These are phyloP conservation scores for Meteorus sp. DNA, from an alignment of 1,140 invertebrate genomes.

Conservation along the genomic window DNA sequence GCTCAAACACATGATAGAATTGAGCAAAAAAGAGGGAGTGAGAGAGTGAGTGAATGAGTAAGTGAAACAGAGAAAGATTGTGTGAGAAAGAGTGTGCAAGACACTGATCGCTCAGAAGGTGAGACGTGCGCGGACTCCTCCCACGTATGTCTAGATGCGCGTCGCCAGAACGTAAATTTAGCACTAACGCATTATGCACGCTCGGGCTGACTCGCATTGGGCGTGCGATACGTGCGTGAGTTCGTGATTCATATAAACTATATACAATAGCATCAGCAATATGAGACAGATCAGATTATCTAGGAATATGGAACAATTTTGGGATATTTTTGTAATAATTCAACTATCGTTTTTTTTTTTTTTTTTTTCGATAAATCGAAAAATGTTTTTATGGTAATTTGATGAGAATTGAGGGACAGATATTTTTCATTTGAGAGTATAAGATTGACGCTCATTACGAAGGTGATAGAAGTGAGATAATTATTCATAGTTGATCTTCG, in stretches of 20 bases:
- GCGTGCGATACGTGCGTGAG: conserved; percentile 35
- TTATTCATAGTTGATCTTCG: no score
- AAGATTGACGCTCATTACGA: no score
- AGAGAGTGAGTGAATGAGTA: no score
- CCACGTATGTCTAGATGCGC: conserved; percentile 47
- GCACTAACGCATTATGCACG: conserved; percentile 54
- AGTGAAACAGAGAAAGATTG: no score
- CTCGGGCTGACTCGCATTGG: conserved; percentile 49
- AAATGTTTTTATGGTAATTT: no score
- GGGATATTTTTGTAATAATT: not conserved
- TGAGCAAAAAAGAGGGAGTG: conserved; percentile 24
- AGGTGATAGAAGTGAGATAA: no score
- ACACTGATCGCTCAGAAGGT: conserved; percentile 26
- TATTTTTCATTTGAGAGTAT: no score
- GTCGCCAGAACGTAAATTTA: conserved; percentile 50
- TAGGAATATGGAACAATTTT: no score
- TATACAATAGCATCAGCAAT: no score
- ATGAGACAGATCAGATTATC: no score
- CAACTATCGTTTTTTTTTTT: not conserved
- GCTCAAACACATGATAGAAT: conserved; percentile 4
- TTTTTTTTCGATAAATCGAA: no score
- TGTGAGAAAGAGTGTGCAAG: not conserved
- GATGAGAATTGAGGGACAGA: not conserved
- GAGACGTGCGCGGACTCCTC: conserved; percentile 39
- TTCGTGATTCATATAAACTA: conserved; percentile 24